A percentile compares a stretch with the other conserved stretches of the same genome.
Conservation (phyloP, 2,113 vertebrate genomes). For the Lucifuga dentata region DNA sequence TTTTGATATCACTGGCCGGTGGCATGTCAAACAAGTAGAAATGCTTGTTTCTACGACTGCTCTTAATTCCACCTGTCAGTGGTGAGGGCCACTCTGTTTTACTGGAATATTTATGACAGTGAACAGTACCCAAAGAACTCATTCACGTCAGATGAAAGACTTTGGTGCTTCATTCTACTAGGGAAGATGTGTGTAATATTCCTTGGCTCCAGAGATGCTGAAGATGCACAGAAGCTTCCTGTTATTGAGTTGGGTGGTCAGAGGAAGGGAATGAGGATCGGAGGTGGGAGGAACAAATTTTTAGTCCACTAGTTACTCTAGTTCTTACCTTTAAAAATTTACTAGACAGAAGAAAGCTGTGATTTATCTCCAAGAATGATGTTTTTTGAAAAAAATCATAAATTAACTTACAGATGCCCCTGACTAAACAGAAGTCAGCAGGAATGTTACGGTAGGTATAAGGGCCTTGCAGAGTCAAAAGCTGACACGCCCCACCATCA, state of each 20-base stretch:
- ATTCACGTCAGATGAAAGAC: not conserved
- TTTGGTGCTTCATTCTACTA: constrained; percentile 19
- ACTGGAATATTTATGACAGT: constrained; percentile 14
- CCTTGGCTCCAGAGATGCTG: not conserved
- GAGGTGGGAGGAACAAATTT: not conserved
- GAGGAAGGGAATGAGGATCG: not conserved
- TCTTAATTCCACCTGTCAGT: constrained; percentile 33
- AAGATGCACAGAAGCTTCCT: constrained; percentile 10
- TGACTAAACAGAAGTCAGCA: constrained; percentile 58
- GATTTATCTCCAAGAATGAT: constrained; percentile 57
- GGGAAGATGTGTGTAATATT: constrained; percentile 14
- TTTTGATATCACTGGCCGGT: constrained; percentile 36
- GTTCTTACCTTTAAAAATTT: constrained; percentile 45
- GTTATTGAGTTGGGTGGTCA: not conserved
- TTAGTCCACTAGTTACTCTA: constrained; percentile 16
- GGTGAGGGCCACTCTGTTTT: constrained; percentile 21
- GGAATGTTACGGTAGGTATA: constrained; percentile 49
- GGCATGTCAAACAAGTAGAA: constrained; percentile 24
- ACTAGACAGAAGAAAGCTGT: constrained; percentile 48
- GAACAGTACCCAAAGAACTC: constrained; percentile 6
- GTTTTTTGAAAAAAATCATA: constrained; percentile 52
- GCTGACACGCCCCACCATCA: constrained; percentile 14
- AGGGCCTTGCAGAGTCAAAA: constrained; percentile 17
- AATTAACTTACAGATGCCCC: constrained; percentile 57
- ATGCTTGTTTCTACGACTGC: constrained; percentile 11